phyloP scores from a whole-genome alignment of 2,113 vertebrate species.

The Thryonomys swinderianus region DNA sequence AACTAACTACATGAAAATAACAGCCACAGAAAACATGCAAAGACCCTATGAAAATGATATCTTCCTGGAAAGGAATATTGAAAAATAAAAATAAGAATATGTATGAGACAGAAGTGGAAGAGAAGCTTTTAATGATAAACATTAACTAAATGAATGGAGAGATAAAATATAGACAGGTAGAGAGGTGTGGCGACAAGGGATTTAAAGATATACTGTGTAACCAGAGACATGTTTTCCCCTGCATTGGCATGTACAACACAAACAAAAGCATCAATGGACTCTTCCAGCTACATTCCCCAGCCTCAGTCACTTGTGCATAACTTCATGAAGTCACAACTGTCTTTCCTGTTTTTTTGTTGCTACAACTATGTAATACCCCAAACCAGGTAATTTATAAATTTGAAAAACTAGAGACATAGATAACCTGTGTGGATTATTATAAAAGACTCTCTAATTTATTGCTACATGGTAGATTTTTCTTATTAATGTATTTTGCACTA shows the following conservation, averaged over 20 bases:
- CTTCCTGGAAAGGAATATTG: not conserved
- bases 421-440: not conserved
- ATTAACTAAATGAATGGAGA: not conserved
- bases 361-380: not conserved
- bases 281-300: too few species aligned
- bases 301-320: not conserved
- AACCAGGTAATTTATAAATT: not conserved
- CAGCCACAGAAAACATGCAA: not conserved
- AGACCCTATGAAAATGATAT: slow-evolving; percentile 10
- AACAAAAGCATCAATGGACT: not conserved
- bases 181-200: not conserved
- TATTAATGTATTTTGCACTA: not conserved
- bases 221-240: not conserved
- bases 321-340: not conserved
- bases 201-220: too few species aligned
- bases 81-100: not conserved
- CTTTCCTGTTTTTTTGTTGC: not conserved
- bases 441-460: not conserved
- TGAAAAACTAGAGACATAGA: not conserved
- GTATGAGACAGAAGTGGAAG: not conserved
- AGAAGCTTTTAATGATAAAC: not conserved
- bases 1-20: not conserved
- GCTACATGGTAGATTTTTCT: not conserved
- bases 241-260: not conserved
- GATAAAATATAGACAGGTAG: not conserved